Conservation (phyloP, 2,888 invertebrate genomes). For the Chesias legatella region DNA sequence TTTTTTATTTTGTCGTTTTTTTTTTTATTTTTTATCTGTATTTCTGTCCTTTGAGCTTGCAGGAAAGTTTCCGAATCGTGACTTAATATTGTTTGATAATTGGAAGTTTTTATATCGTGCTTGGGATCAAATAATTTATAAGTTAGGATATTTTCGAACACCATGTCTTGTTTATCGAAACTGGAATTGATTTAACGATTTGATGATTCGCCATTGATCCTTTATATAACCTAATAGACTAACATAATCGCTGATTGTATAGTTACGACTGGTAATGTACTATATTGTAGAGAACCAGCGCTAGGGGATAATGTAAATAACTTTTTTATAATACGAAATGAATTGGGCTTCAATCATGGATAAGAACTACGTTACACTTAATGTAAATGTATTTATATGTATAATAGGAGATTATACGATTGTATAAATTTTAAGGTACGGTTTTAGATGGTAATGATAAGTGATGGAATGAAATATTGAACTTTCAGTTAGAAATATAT, state of each 20-base stretch:
- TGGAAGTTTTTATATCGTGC: conserved; percentile 62
- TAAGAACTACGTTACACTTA: conserved; percentile 42
- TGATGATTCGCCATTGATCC: conserved; percentile 35
- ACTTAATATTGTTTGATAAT: conserved; percentile 36
- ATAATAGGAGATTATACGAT: conserved; percentile 31
- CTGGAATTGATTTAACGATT: conserved; percentile 25
- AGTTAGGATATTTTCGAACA: conserved; percentile 52
- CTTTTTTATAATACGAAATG: conserved; percentile 45
- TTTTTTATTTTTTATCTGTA: conserved; percentile 30
- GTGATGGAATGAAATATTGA: no score
- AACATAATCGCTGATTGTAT: conserved; percentile 57
- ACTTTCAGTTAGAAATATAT: no score
- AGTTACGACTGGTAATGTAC: conserved; percentile 54
- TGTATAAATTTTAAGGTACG: conserved; percentile 29
- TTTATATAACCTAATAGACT: conserved; percentile 46
- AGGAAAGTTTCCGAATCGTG: conserved; percentile 37
- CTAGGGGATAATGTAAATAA: conserved; percentile 58
- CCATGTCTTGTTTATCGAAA: conserved; percentile 24
- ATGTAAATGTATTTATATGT: conserved; percentile 50
- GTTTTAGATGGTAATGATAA: conserved; percentile 38
- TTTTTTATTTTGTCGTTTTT: conserved; percentile 36
- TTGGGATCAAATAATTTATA: conserved; percentile 75
- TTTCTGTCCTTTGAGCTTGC: conserved; percentile 56
- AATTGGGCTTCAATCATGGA: conserved; percentile 48
- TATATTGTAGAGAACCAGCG: conserved; percentile 42